A percentile compares a stretch with the other conserved stretches of the same genome.
phyloP scores from a whole-genome alignment of 2,113 vertebrate genomes.

The Chaetorhynchus papuensis region DNA sequence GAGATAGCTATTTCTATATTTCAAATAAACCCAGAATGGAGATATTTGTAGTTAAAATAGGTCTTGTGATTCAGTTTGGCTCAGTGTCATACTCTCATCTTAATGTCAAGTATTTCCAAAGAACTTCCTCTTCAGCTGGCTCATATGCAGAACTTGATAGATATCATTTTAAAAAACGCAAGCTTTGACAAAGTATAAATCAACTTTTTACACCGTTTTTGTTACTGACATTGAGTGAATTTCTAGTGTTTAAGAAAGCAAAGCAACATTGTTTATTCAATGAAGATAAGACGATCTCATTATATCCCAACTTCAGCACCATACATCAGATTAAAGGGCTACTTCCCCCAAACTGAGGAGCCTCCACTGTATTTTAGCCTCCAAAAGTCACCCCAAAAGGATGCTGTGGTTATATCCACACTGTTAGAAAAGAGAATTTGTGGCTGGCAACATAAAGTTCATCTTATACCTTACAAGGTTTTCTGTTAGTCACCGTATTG shows the following conservation, averaged over 20 bases:
- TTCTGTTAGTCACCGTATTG: neutral
- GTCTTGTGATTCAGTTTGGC: neutral
- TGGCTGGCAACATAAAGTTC: neutral
- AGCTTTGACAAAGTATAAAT: neutral
- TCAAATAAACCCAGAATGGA: neutral
- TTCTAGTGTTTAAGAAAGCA: neutral
- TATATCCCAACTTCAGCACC: neutral
- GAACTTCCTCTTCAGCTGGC: slow-evolving; percentile 37
- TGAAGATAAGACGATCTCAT: neutral
- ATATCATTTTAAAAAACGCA: neutral
- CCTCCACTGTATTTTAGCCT: neutral
- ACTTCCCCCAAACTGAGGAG: neutral
- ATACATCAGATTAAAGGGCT: neutral
- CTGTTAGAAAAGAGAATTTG: neutral
- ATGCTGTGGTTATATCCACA: neutral
- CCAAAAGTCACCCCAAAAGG: neutral
- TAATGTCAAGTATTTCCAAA: slow-evolving; percentile 44
- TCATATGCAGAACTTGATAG: neutral
- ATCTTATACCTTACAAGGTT: neutral
- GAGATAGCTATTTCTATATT: neutral
- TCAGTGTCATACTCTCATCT: slow-evolving; percentile 3
- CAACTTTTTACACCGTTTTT: neutral
- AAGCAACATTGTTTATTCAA: neutral
- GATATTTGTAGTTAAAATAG: neutral
- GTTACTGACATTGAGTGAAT: neutral